These are phyloP conservation scores for Allygus modestus DNA, from an alignment of 2,888 invertebrate species.

Conservation along the genomic window DNA sequence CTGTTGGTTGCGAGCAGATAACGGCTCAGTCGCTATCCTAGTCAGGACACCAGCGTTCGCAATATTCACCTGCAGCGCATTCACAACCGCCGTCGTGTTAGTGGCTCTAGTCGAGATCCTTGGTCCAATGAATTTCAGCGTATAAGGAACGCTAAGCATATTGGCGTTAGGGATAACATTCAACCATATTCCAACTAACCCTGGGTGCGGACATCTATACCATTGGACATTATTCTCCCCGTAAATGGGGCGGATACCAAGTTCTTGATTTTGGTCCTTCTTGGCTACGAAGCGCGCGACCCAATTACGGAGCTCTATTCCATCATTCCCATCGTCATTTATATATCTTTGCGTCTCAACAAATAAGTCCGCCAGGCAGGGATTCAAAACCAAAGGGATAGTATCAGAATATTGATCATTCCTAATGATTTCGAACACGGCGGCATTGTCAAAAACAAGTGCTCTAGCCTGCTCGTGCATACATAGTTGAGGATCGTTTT, in stretches of 20 bases:
- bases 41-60: too few species aligned
- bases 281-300: not conserved
- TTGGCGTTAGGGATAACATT: not conserved
- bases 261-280: not conserved
- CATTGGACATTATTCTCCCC: not conserved
- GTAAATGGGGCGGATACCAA: not conserved
- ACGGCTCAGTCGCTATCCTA: too few species aligned
- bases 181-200: conserved; percentile 1
- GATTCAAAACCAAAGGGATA: not conserved
- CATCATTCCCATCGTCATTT: not conserved
- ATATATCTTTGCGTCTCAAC: not conserved
- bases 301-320: not conserved
- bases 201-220: not conserved
- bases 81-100: too few species aligned
- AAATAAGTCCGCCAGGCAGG: not conserved
- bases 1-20: too few species aligned
- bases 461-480: not conserved
- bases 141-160: not conserved
- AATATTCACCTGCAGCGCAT: too few species aligned
- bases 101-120: too few species aligned
- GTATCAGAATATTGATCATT: not conserved
- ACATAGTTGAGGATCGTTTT: not conserved
- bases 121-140: too few species aligned
- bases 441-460: not conserved
- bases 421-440: not conserved